Evolutionary conservation across 2,888 invertebrate species (phyloP).

Genomic region (Temnothorax rugatulus): DNA sequence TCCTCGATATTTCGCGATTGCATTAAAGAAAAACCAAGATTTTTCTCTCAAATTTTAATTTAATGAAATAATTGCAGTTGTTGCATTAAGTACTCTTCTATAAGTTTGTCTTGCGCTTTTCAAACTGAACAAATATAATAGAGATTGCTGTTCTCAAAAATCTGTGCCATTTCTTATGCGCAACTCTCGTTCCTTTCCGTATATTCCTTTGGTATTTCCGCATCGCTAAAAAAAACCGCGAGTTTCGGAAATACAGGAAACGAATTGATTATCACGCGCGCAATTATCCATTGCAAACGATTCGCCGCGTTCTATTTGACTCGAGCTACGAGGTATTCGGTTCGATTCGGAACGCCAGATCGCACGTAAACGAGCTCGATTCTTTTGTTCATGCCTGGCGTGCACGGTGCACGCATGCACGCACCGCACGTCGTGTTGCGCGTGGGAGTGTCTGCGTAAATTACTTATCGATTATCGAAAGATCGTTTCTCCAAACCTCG

Average conservation of each 20-base stretch:
- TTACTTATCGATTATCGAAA: constrained; percentile 57
- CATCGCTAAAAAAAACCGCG: background rate
- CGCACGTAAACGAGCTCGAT: constrained; percentile 52
- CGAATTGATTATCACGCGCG: constrained; percentile 28
- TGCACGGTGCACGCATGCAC: constrained; percentile 59
- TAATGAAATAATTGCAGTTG: background rate
- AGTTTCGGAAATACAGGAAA: constrained; percentile 11
- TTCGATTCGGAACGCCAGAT: constrained; percentile 52
- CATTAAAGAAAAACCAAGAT: background rate
- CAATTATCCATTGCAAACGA: constrained; percentile 36
- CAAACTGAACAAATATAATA: background rate
- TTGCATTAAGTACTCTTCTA: background rate
- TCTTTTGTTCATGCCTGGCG: constrained; percentile 51
- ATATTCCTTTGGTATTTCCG: background rate
- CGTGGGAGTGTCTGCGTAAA: constrained; percentile 46
- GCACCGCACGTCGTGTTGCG: constrained; percentile 55
- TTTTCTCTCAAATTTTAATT: background rate
- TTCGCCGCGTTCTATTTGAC: constrained; percentile 25
- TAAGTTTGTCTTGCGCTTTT: background rate
- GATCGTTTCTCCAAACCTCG: constrained; percentile 80
- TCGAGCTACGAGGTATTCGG: constrained; percentile 23
- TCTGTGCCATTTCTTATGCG: background rate
- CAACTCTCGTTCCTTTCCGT: constrained; percentile 2
- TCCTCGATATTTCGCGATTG: constrained; percentile 10
- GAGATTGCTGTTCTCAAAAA: background rate